Evolutionary conservation across 2,888 invertebrate species (phyloP).

Genomic region (Steinernema scapterisci): DNA sequence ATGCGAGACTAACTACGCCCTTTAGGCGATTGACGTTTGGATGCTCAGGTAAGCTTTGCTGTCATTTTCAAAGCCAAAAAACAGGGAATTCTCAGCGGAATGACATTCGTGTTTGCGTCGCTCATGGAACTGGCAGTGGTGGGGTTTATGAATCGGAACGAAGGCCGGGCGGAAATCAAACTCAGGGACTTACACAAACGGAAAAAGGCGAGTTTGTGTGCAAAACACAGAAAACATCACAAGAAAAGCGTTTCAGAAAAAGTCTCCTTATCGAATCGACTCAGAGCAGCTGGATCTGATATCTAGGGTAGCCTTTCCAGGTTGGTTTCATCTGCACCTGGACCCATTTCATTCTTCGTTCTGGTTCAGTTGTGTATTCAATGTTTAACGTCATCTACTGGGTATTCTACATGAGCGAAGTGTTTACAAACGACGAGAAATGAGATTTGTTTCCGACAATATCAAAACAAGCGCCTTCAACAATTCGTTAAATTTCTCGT

Average conservation of each 20-base stretch:
- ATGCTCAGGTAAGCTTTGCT: conserved; percentile 53
- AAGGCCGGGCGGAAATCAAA: conserved; percentile 49
- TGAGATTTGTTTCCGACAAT: background rate
- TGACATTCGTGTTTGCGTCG: conserved; percentile 66
- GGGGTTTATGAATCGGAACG: conserved; percentile 61
- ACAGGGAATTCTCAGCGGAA: conserved; percentile 53
- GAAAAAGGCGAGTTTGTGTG: conserved; percentile 25
- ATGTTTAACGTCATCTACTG: conserved; percentile 62
- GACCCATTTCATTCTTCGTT: background rate
- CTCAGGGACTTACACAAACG: conserved; percentile 45
- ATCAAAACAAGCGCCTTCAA: background rate
- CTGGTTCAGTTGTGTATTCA: conserved; percentile 54
- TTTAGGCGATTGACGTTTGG: conserved; percentile 59
- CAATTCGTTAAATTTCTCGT: background rate
- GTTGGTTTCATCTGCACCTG: conserved; percentile 38
- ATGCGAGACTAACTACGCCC: background rate
- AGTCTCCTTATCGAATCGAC: conserved; percentile 37
- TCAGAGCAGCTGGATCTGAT: conserved; percentile 57
- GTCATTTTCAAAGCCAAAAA: background rate
- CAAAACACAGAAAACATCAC: no score
- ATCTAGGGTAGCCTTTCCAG: conserved; percentile 60
- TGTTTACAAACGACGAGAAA: background rate
- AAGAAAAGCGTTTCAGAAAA: conserved; percentile 38
- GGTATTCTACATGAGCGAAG: conserved; percentile 57
- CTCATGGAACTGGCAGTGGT: conserved; percentile 65